Percentiles rank a stretch among this genome's conserved stretches.
Evolutionary conservation across 2,797 vertebrate genomes (phyloP).

Genomic region (Aselliscus stoliczkanus): DNA sequence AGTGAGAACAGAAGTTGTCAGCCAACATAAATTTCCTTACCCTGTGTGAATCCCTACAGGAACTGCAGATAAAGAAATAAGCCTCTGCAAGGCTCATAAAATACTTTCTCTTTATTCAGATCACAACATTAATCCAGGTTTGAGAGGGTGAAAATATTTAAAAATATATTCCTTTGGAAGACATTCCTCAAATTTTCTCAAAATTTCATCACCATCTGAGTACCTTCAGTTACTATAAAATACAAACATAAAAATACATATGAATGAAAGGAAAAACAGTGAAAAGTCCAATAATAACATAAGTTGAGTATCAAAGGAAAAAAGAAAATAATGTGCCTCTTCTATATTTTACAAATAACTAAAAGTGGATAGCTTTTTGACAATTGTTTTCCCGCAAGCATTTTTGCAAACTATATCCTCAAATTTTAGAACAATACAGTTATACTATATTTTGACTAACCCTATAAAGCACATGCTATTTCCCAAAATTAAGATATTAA

Average conservation of each 20-base stretch:
- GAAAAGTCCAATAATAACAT: not conserved
- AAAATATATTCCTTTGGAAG: not conserved
- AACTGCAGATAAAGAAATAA: not conserved
- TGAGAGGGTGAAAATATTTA: not conserved
- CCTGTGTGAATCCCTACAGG: not conserved
- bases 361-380: not conserved
- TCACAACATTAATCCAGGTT: not conserved
- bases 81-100: not conserved
- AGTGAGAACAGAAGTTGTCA: conserved; percentile 76
- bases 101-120: not conserved
- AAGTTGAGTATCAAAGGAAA: not conserved
- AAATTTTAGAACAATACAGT: not conserved
- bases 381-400: not conserved
- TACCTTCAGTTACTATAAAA: not conserved
- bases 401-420: not conserved
- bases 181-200: not conserved
- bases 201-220: not conserved
- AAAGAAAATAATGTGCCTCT: not conserved
- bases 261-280: not conserved
- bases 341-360: not conserved
- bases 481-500: not conserved
- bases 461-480: not conserved
- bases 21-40: conserved; percentile 25
- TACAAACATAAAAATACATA: not conserved
- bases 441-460: not conserved